Conservation (phyloP, 2,113 vertebrate species). For the Seriola aureovittata region DNA sequence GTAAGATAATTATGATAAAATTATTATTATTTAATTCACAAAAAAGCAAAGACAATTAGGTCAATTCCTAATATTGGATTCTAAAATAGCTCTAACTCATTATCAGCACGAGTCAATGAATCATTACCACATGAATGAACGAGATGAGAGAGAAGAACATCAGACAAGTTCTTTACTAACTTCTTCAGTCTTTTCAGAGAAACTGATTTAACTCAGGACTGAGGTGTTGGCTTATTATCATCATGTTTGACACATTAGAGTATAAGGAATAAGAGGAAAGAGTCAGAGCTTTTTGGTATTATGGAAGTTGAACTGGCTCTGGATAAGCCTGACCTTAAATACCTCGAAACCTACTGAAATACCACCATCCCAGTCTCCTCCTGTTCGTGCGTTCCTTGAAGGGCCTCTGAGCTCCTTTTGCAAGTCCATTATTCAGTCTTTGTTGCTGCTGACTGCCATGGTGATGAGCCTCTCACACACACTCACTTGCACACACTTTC, state of each 20-base stretch:
- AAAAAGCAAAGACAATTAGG: not conserved
- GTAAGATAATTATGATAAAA: not conserved
- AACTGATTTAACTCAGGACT: slow-evolving; percentile 8
- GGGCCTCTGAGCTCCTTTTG: slow-evolving; percentile 51
- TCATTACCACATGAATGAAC: slow-evolving; percentile 14
- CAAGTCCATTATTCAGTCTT: slow-evolving; percentile 54
- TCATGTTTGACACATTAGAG: not conserved
- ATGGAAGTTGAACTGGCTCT: too few relatives aligned
- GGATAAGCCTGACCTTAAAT: too few relatives aligned
- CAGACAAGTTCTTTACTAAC: slow-evolving; percentile 6
- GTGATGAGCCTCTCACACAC: slow-evolving; percentile 40
- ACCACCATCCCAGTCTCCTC: not conserved
- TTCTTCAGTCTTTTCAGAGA: slow-evolving; percentile 14
- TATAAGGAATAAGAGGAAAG: not conserved
- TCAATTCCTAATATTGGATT: not conserved
- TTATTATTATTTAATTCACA: not conserved
- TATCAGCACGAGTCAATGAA: slow-evolving; percentile 24
- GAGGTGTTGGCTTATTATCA: not conserved
- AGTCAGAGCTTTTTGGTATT: slow-evolving; percentile 25
- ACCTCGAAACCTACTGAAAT: too few relatives aligned
- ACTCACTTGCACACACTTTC: not conserved
- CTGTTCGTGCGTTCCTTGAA: slow-evolving; percentile 10
- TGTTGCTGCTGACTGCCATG: slow-evolving; percentile 62
- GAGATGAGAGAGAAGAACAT: slow-evolving; percentile 8
- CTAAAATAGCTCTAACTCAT: slow-evolving; percentile 19